These are phyloP conservation scores for Dolichomitus sp. DNA, from an alignment of 2,888 invertebrate genomes.

Conservation along the genomic window DNA sequence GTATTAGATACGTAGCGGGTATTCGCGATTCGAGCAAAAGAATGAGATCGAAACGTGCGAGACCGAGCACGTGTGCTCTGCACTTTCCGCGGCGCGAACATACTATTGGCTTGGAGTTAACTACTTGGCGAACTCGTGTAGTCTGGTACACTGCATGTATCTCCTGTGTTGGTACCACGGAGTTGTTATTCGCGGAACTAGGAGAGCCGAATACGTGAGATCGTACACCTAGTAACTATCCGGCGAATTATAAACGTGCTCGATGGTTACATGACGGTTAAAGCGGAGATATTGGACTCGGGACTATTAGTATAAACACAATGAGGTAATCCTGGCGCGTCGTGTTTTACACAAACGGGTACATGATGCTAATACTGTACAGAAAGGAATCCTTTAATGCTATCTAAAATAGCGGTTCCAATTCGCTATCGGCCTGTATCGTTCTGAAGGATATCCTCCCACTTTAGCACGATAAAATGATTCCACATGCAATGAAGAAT, in stretches of 20 bases:
- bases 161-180: constrained; percentile 23
- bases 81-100: constrained; percentile 57
- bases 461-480: background rate
- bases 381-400: background rate
- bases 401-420: background rate
- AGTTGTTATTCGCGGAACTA: constrained; percentile 54
- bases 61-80: constrained; percentile 57
- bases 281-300: constrained; percentile 44
- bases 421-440: constrained; percentile 9
- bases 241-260: constrained; percentile 59
- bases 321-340: constrained; percentile 77
- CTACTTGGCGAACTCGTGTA: constrained; percentile 41
- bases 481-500: background rate
- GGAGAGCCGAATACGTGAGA: constrained; percentile 54
- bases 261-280: constrained; percentile 33
- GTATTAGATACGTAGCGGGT: constrained; percentile 14
- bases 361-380: background rate
- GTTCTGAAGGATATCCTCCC: background rate
- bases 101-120: constrained; percentile 32
- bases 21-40: constrained; percentile 30
- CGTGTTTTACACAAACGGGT: constrained; percentile 65
- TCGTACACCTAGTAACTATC: constrained; percentile 32
- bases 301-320: constrained; percentile 79
- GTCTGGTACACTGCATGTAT: constrained; percentile 14
- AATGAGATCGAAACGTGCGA: constrained; percentile 56